Base-by-base conservation (phyloP, 2,797 vertebrate species). In the Chelonia mydas region DNA sequence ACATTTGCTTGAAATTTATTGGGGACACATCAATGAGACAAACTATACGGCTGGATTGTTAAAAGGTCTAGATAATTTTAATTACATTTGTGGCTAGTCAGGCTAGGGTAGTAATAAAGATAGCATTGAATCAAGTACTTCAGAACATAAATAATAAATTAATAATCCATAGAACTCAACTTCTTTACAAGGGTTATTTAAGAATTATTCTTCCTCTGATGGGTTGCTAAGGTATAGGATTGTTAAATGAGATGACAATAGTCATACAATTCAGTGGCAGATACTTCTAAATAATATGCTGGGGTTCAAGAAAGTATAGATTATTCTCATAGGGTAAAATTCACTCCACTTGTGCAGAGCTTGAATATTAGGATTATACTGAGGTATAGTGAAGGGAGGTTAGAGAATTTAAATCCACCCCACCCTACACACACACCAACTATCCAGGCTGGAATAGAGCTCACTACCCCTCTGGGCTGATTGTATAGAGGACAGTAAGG, bases 51-150 rank as follows among this genome's bases (percentile, higher is more conserved):
- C 96, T 89, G 89, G 90, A 90, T 93, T 94, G 96, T 97, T 95
- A 91, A 95, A 95, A 97, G 88, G 88, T 83, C 83, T 92, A 93
- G 92, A 95, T 93, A 95, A 97, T 94, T 96, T 94, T 97, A 97
- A 96, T 97, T 95, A 97, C 82, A 96, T 49, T 47, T 91, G 91
- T 95, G 65, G 88, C 57, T 95, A 89, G 82, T 96, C 51, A 83
- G 45, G 59, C 74, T 92, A 95, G 84, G 33, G 91, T 78, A 92
- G 25, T 33, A 94, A 94, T 84, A 92, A 93, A 92, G 83, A 81
- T 45, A 93, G 23, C 19, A 87, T 5, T 55, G 85, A 82, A 92
- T 82, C 41, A 83, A 31, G 86, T 82, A 85, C 94, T 92, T 85
- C 41, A 83, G 49, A 88, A 83, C 59, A 91, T 53, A 90, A 0